Evolutionary conservation across 2,888 invertebrate species (phyloP), one percentile per base, ranked within the genome.

Genomic region (Heliconius ethilla): DNA sequence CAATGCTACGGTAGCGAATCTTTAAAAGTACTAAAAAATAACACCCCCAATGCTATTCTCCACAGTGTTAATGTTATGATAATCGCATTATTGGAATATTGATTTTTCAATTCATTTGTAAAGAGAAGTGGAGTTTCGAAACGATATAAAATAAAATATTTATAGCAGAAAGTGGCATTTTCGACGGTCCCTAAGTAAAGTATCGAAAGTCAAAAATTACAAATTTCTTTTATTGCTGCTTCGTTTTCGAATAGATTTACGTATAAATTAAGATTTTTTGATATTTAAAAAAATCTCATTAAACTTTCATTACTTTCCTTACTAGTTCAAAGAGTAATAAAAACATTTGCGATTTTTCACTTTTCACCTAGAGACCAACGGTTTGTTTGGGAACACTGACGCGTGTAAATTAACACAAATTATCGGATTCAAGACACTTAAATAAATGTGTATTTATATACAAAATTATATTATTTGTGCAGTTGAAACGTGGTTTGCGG

Each of bases 1-100:
- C 62, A n/a, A 25, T 4, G 11, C 1, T 1, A n/a, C n/a, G 25
- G 11, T 6, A n/a, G 22, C 6, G 15, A 15, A n/a, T 59, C 3
- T 59, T 59, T 10, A 72, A 72, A 25, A 9, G 33, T 72, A 72
- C 55, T 37, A 25, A 72, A 74, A 69, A 69, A 69, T 29, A 69
- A 59, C 37, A 70, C 27, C 63, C n/a, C n/a, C 65, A 9, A 45
- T 69, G 70, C 72, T 77, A 45, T 75, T 79, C 15, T 62, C 77
- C 70, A 74, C 70, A 77, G 75, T 73, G 75, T 76, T 77, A 77
- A 77, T 81, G 75, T 70, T 76, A 75, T 75, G 55, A 66, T 75
- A 79, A 77, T 79, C 80, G 70, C 59, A 70, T 77, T 76, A 81
- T 74, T 33, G 75, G 75, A 67, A 75, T 81, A 81, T 81, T 78